These are phyloP conservation scores for Pontoporia blainvillei DNA, from an alignment of 2,113 vertebrate species.

Conservation along the genomic window DNA sequence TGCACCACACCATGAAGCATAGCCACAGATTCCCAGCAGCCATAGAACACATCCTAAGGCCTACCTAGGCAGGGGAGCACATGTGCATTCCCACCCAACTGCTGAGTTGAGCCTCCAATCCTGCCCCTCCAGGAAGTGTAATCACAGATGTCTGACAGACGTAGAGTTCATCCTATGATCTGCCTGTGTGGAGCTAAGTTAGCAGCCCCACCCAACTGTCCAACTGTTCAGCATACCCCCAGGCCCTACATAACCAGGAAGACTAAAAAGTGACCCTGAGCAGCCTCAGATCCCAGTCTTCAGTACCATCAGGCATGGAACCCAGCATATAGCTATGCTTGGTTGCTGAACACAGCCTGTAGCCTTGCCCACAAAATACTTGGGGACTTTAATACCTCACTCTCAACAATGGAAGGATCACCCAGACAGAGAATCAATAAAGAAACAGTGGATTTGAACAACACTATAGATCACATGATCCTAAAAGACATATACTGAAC, in stretches of 20 bases:
- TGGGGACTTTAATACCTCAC: neutral
- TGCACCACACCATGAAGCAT: neutral
- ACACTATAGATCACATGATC: neutral
- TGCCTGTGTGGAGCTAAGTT: neutral
- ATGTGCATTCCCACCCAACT: neutral
- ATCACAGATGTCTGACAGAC: neutral
- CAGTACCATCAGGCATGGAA: rapidly evolving
- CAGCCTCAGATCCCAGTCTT: neutral
- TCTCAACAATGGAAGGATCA: neutral
- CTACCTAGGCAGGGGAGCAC: neutral
- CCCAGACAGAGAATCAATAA: neutral
- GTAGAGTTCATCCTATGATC: neutral
- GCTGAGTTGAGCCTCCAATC: neutral
- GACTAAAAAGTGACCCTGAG: neutral
- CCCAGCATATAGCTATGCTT: neutral
- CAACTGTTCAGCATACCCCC: neutral
- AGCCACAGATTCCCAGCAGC: neutral
- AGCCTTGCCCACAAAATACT: neutral
- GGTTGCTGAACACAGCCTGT: neutral
- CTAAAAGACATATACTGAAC: neutral
- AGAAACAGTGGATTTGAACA: neutral
- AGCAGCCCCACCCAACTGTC: neutral
- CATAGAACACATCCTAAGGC: neutral
- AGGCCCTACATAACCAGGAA: neutral
- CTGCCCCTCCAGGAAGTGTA: neutral